Evolutionary conservation across 2,888 invertebrate species (phyloP), one percentile per base, ranked within the genome.

Genomic region (Drosophila demipolita): DNA sequence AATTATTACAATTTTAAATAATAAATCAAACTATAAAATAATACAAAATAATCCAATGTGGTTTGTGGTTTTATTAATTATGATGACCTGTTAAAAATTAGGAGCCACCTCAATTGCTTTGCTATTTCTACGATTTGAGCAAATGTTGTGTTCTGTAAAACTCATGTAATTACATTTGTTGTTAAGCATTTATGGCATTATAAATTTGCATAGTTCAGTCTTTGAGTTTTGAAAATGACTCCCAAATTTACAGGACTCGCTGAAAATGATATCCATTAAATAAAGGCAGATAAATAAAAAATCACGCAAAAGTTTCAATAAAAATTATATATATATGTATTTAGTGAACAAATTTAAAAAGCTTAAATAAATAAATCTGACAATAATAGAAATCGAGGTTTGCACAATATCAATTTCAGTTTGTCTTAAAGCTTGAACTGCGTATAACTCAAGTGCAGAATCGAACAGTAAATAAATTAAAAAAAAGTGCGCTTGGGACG

Each of bases 341-440:
- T 62, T 63, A 58, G 57, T 53, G 48, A 75, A 48, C 64, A 66
- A 64, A 73, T 58, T 60, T 53, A 35, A 64, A 64, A 55, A 75
- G 50, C 82, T 78, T 75, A 83, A 68, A 62, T 42, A 69, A 83
- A 72, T 78, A 66, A 29, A 29, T 49, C 33, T 71, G 67, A 75
- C 58, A 62, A 12, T 62, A 61, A 61, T 42, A 9, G 45, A 72
- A 73, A 69, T 63, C 57, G 59, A 64, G 40, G 54, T 64, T 35
- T 35, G 40, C 62, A 38, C 49, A 52, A 61, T 42, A 70, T 60
- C 54, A 73, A 64, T 74, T 78, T 77, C 67, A 74, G 54, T 61
- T 63, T 66, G 57, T 70, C 67, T 83, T 87, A 89, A 89, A 85
- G 84, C 80, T 78, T 78, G 52, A 77, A 81, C 77, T 78, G 81